Base-by-base conservation (phyloP, 2,113 vertebrate genomes). In the Prolemur simus region DNA sequence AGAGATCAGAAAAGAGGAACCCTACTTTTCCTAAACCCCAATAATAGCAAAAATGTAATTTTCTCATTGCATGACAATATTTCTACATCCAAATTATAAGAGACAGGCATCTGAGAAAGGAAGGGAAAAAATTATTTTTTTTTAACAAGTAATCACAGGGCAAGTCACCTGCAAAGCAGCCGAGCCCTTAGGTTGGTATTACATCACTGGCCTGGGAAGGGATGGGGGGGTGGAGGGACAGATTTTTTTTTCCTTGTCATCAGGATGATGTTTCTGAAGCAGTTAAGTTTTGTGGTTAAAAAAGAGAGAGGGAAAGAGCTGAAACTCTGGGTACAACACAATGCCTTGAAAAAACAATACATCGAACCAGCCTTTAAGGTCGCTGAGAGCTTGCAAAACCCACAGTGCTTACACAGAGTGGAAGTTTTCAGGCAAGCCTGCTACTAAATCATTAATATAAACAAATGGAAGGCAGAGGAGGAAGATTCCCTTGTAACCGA, bases 361-460 rank as follows among this genome's bases (percentile, higher is more conserved):
- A 98, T 92, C 88, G 92, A 98, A 98, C 97, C 98, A 98, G 97
- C 93, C 98, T 98, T 98, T 99, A 98, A 98, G 98, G 98, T 99
- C 98, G 98, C 98, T 97, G 96, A 96, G 98, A 98, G 98, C 98
- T 98, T 98, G 97, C 97, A 98, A 99, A 98, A 98, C 98, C 97
- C 97, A 98, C 98, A 98, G 97, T 97, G 98, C 98, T 98, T 97
- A 97, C 97, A 97, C 97, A 96, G 97, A 98, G 98, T 98, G 98
- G 98, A 99, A 99, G 99, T 99, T 99, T 99, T 98, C 98, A 98
- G 98, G 98, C 98, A 98, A 98, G 98, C 98, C 98, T 96, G 98
- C 98, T 99, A 98, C 98, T 99, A 99, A 99, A 99, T 99, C 98
- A 99, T 99, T 99, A 98, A 99, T 99, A 99, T 98, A 99, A 99